Conservation (phyloP, 1,140 invertebrate genomes). For the Drosophila azteca region DNA sequence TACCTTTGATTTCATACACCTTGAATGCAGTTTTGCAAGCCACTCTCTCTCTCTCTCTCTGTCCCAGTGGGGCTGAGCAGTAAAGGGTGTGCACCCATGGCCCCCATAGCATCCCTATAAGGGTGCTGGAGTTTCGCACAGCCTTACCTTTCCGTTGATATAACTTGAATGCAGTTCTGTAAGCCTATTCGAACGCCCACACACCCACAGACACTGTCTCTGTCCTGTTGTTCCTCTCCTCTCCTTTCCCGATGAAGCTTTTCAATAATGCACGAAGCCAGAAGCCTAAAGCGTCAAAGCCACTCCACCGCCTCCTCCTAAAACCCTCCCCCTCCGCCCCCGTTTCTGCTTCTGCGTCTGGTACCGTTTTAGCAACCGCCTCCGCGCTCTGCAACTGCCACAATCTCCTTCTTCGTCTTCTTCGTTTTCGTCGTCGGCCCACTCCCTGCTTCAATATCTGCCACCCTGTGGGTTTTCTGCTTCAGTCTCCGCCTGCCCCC, state of each 20-base stretch:
- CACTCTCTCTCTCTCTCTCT: constrained; percentile 4
- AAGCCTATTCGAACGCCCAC: neutral
- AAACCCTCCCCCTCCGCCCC: neutral
- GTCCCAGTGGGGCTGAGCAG: neutral
- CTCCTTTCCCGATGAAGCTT: constrained; percentile 31
- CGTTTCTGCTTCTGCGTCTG: neutral
- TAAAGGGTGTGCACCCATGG: neutral
- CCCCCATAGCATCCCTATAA: neutral
- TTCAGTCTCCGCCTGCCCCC: no score
- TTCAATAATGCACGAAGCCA: constrained; percentile 70
- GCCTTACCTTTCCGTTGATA: no score
- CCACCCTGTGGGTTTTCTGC: no score
- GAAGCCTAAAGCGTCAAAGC: no score
- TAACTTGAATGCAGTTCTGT: no score
- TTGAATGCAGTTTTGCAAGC: constrained; percentile 15
- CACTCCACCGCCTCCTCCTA: neutral
- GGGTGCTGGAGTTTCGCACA: no score
- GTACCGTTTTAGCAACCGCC: no score
- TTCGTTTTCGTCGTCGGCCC: no score
- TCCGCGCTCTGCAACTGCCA: no score
- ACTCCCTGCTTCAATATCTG: neutral
- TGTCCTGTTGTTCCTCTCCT: no score
- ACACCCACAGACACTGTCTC: neutral
- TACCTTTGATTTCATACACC: no score
- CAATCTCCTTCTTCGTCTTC: no score